Percentiles rank a stretch among this genome's conserved stretches.
Evolutionary conservation across 2,113 vertebrate species (phyloP).

Genomic region (Podarcis muralis): DNA sequence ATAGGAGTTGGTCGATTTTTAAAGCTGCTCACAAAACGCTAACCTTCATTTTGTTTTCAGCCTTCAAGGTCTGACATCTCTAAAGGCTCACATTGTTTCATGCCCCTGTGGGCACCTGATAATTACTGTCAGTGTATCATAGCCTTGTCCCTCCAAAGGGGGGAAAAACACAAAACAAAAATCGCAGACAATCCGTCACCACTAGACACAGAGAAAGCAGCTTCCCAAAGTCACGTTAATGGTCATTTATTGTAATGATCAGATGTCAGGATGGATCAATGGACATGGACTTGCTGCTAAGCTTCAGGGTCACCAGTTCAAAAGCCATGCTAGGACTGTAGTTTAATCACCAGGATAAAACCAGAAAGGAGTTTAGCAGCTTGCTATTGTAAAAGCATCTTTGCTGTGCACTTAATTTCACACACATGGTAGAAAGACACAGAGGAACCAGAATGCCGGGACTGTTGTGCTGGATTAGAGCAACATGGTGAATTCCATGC

Average conservation of each 20-base stretch:
- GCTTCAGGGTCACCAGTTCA: slow-evolving; percentile 40
- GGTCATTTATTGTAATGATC: slow-evolving; percentile 13
- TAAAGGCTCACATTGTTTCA: slow-evolving; percentile 24
- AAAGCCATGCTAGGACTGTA: not conserved
- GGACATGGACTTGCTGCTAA: slow-evolving; percentile 7
- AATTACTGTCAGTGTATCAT: slow-evolving; percentile 21
- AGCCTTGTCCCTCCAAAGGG: slow-evolving; percentile 22
- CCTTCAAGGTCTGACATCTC: not conserved
- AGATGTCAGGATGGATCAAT: slow-evolving; percentile 39
- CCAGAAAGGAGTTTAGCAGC: slow-evolving; percentile 19
- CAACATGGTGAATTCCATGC: not conserved
- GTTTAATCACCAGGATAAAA: not conserved
- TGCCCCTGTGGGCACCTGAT: slow-evolving; percentile 13
- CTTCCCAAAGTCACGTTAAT: slow-evolving; percentile 43
- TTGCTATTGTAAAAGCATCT: not conserved
- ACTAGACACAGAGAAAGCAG: slow-evolving; percentile 13
- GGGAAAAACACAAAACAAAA: slow-evolving; percentile 10
- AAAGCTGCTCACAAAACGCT: fast-evolving
- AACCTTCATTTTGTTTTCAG: slow-evolving; percentile 17
- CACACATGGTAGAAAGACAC: not conserved
- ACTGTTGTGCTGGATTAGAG: not conserved
- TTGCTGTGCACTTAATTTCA: slow-evolving; percentile 51
- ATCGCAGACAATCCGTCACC: slow-evolving; percentile 55
- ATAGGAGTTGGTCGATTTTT: not conserved
- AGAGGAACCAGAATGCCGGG: not conserved